A percentile compares a stretch with the other conserved stretches of the same genome.
These are phyloP conservation scores for Drosophila lowei DNA, from an alignment of 1,140 invertebrate genomes.

Conservation along the genomic window DNA sequence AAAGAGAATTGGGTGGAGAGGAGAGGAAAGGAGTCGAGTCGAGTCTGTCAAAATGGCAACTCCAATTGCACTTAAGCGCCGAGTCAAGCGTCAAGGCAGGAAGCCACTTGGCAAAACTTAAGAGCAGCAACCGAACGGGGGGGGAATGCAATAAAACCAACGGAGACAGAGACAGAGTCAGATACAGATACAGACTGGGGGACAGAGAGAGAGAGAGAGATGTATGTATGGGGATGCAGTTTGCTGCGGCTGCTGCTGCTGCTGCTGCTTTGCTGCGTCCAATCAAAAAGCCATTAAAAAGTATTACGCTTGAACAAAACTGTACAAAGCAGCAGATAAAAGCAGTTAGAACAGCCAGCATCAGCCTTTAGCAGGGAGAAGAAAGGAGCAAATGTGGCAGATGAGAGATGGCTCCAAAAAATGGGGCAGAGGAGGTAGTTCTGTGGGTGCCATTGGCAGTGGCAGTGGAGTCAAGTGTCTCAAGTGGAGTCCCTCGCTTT, in stretches of 20 bases:
- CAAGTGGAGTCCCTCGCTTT: slow-evolving; percentile 20
- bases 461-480: not conserved
- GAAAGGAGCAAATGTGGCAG: slow-evolving; percentile 3
- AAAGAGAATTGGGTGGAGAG: not conserved
- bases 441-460: not conserved
- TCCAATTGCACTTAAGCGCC: slow-evolving; percentile 79
- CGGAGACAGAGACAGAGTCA: slow-evolving; percentile 8
- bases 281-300: slow-evolving; percentile 83
- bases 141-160: slow-evolving; percentile 14
- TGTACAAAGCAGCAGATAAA: slow-evolving; percentile 77
- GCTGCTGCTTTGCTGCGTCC: slow-evolving; percentile 62
- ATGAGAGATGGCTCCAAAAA: not conserved
- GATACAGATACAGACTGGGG: not conserved
- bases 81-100: slow-evolving; percentile 78
- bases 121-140: slow-evolving; percentile 23
- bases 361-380: slow-evolving; percentile 22
- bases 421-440: slow-evolving; percentile 2
- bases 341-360: slow-evolving; percentile 39
- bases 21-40: slow-evolving; percentile 2
- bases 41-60: slow-evolving; percentile 70
- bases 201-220: not conserved
- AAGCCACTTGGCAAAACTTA: slow-evolving; percentile 73
- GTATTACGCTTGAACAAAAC: slow-evolving; percentile 81
- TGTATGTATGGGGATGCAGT: slow-evolving; percentile 11
- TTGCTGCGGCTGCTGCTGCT: slow-evolving; percentile 29